A percentile compares a stretch with the other conserved stretches of the same genome.
Evolutionary conservation across 2,888 invertebrate genomes (phyloP).

Genomic region (Himalopsyche japonica): DNA sequence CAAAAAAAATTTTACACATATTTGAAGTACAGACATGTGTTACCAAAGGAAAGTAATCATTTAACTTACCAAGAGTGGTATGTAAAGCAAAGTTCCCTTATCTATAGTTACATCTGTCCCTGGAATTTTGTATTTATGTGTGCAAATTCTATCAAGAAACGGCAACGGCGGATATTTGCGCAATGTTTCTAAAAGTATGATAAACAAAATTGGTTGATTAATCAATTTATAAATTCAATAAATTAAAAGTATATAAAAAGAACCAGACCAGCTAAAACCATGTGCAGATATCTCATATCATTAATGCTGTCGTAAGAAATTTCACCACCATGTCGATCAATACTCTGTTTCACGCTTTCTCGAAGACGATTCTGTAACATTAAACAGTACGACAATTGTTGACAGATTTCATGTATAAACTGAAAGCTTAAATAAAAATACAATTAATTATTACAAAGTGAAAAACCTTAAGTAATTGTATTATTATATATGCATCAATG

Average conservation of each 20-base stretch:
- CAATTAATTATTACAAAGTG: too few relatives aligned
- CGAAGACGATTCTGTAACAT: slow-evolving; percentile 11
- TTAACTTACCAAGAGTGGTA: slow-evolving; percentile 25
- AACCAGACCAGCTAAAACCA: slow-evolving; percentile 40
- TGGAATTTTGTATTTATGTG: slow-evolving; percentile 12
- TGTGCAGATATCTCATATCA: slow-evolving; percentile 46
- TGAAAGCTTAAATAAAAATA: too few relatives aligned
- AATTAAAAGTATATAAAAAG: background rate
- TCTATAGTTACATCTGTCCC: slow-evolving; percentile 23
- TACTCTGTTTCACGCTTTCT: background rate
- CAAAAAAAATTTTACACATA: too few relatives aligned
- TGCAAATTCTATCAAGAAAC: slow-evolving; percentile 28
- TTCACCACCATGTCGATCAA: slow-evolving; percentile 40
- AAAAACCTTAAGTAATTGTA: too few relatives aligned
- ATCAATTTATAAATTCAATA: background rate
- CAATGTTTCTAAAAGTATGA: slow-evolving; percentile 33
- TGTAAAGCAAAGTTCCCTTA: slow-evolving; percentile 24
- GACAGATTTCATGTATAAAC: too few relatives aligned
- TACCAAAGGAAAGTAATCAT: too few relatives aligned
- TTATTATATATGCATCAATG: too few relatives aligned
- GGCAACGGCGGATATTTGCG: slow-evolving; percentile 25
- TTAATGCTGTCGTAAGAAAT: slow-evolving; percentile 44
- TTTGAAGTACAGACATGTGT: too few relatives aligned
- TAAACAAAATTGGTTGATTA: background rate
- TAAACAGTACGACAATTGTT: too few relatives aligned